phyloP scores from a whole-genome alignment of 2,113 vertebrate species.

The Toxotes chatareus region DNA sequence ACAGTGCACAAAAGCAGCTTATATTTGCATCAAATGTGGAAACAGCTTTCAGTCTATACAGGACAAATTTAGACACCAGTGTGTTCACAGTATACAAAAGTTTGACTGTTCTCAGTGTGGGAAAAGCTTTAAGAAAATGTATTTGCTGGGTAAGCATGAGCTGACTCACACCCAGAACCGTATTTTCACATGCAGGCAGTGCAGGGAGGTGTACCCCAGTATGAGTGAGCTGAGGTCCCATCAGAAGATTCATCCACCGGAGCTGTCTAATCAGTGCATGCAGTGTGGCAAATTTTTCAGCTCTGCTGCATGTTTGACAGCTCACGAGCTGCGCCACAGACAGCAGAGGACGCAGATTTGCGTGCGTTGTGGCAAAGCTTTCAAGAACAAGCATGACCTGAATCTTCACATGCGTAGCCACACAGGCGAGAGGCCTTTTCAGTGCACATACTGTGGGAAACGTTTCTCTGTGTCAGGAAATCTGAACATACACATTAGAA shows the following conservation, averaged over 20 bases:
- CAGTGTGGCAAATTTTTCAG: conserved; percentile 67
- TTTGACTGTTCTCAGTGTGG: conserved; percentile 67
- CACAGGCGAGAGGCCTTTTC: conserved; percentile 68
- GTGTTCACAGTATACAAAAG: conserved; percentile 35
- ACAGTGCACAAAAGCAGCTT: conserved; percentile 62
- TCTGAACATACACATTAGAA: conserved; percentile 64
- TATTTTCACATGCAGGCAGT: conserved; percentile 60
- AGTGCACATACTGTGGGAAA: conserved; percentile 68
- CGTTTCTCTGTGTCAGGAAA: conserved; percentile 55
- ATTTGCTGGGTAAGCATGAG: conserved; percentile 55
- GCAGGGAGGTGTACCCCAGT: conserved; percentile 31
- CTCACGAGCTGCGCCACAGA: conserved; percentile 56
- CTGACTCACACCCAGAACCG: conserved; percentile 47
- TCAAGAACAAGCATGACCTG: conserved; percentile 50
- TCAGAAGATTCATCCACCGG: conserved; percentile 53
- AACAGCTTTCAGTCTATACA: conserved; percentile 54
- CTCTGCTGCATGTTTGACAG: neutral
- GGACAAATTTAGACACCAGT: conserved; percentile 56
- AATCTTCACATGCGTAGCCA: conserved; percentile 66
- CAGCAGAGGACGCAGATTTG: conserved; percentile 54
- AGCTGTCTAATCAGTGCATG: conserved; percentile 49
- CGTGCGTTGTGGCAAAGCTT: conserved; percentile 51
- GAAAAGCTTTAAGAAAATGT: conserved; percentile 59
- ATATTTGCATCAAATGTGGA: conserved; percentile 67
- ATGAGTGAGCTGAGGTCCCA: conserved; percentile 59